A percentile compares a stretch with the other conserved stretches of the same genome.
Evolutionary conservation across 2,797 vertebrate species (phyloP).

Genomic region (Prionace glauca): DNA sequence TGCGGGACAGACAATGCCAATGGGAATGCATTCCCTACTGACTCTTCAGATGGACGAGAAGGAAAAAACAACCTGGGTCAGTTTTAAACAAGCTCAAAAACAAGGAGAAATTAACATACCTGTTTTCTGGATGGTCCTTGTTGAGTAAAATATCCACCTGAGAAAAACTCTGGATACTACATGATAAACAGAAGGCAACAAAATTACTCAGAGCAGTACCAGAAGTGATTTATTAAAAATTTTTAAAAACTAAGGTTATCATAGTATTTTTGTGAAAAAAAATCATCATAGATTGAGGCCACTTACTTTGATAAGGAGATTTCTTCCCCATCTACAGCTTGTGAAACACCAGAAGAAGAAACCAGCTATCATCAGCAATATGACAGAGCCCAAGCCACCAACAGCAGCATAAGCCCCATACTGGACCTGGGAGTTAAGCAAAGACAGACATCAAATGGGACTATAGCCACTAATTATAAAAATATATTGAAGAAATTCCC

Average conservation of each 20-base stretch:
- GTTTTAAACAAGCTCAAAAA: neutral
- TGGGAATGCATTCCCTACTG: too few species aligned
- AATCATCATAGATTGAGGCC: neutral
- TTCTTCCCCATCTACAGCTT: conserved; percentile 80
- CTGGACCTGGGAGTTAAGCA: conserved; percentile 68
- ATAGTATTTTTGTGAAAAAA: neutral
- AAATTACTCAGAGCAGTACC: neutral
- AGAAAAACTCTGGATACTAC: conserved; percentile 87
- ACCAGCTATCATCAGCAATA: conserved; percentile 80
- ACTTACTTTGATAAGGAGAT: conserved; percentile 81
- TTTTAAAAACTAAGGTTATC: conserved; percentile 28
- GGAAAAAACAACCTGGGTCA: too few species aligned
- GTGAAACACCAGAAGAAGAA: conserved; percentile 80
- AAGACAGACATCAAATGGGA: neutral
- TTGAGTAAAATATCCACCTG: conserved; percentile 78
- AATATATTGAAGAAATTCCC: neutral
- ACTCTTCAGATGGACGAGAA: too few species aligned
- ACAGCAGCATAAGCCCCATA: conserved; percentile 74
- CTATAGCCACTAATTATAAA: neutral
- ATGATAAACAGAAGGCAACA: conserved; percentile 14
- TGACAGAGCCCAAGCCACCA: conserved; percentile 69
- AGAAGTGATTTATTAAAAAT: conserved; percentile 30
- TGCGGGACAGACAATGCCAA: too few species aligned
- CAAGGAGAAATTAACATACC: conserved; percentile 56
- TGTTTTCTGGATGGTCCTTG: conserved; percentile 85